These are phyloP conservation scores for Fundulus diaphanus DNA, from an alignment of 2,797 vertebrate genomes.

Conservation along the genomic window DNA sequence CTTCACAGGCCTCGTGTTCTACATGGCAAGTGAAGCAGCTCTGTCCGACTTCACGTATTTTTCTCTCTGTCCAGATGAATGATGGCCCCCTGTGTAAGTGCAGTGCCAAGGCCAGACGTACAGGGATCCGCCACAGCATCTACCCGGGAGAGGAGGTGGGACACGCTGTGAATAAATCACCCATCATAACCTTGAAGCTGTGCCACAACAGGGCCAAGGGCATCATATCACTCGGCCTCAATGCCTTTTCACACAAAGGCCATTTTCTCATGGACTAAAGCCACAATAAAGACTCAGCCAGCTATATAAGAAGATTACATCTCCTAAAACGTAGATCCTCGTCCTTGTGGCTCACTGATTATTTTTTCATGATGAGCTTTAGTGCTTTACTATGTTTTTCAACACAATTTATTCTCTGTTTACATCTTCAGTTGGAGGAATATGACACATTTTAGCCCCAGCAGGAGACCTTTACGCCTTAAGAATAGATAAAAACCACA, in stretches of 20 bases:
- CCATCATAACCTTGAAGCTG: conserved; percentile 58
- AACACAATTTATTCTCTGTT: not conserved
- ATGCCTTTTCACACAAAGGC: conserved; percentile 21
- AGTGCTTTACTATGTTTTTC: not conserved
- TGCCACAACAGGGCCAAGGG: conserved; percentile 51
- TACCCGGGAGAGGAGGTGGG: conserved; percentile 97
- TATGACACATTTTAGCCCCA: not conserved
- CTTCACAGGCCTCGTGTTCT: conserved; percentile 15
- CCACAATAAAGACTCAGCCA: conserved; percentile 24
- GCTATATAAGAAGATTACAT: conserved; percentile 26
- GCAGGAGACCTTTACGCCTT: not conserved
- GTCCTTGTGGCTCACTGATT: conserved; percentile 10
- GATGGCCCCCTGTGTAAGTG: conserved; percentile 98
- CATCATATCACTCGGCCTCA: conserved; percentile 35
- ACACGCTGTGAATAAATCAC: conserved; percentile 65
- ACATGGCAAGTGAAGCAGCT: conserved; percentile 35
- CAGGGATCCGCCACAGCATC: conserved; percentile 97
- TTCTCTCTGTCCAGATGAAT: conserved; percentile 89
- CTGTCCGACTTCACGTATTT: conserved; percentile 53
- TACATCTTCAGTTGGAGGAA: not conserved
- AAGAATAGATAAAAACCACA: not conserved
- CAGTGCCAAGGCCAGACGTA: conserved; percentile 94
- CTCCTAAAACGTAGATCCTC: conserved; percentile 7
- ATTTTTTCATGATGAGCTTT: conserved; percentile 26
- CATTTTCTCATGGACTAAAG: conserved; percentile 26